Evolutionary conservation across 2,797 vertebrate species (phyloP), one percentile per base, ranked within the genome.

Genomic region (Thaleichthys pacificus): DNA sequence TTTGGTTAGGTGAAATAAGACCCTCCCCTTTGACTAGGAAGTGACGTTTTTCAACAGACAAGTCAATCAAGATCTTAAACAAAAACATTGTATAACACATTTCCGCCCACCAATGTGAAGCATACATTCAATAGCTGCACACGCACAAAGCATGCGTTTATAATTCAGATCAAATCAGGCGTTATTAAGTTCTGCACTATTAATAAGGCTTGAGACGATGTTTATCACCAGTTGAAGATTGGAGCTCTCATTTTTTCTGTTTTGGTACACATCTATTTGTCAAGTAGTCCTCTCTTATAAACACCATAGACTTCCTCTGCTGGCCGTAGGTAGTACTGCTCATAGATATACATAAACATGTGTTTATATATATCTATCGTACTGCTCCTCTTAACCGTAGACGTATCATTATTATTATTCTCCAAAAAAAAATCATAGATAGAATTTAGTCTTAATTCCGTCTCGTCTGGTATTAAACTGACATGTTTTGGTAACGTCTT

Each of bases 11-110:
- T 87, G 83, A 82, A 49, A 77, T 82, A 81, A 78, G 80, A 72
- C 69, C 77, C 88, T 85, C 88, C 88, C 1, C 61, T 70, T 75
- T 17, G 24, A 0, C 0, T 70, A 64, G 90, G 90, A 92, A 73
- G 38, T 91, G 78, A 85, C 89, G 87, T 82, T 0, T n/a, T 87
- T 90, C 81, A 82, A 90, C 93, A 92, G 89, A 54, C 26, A 47
- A 51, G 30, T 64, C 62, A 42, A 64, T 38, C 62, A 64, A 11
- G 9, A 7, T 64, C 66, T 67, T 26, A 67, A 67, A 67, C 11
- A 49, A 54, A 67, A 67, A 56, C 51, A 56, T 9, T 17, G 4
- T 17, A 17, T 2, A 5, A 56, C 51, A 56, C 51, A 9, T n/a
- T 17, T n/a, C 15, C 51, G 5, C 51, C 4, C 19, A 6, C 19